Evolutionary conservation across 1,140 invertebrate genomes (phyloP).

Genomic region (Wasmannia auropunctata): DNA sequence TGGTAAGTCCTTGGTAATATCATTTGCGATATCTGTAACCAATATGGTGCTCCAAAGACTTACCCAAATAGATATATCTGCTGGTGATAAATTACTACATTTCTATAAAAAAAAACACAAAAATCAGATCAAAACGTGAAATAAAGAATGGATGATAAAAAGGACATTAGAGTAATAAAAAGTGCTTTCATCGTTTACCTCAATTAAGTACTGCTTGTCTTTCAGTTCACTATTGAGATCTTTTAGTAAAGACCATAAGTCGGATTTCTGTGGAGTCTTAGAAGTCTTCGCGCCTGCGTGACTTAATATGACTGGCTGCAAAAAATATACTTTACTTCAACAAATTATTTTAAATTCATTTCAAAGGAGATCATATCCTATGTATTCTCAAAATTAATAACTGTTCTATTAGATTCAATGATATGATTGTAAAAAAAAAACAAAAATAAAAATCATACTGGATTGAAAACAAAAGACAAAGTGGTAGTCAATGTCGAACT

Average conservation of each 20-base stretch:
- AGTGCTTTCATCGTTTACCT: constrained; percentile 69
- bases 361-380: no score
- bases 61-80: constrained; percentile 89
- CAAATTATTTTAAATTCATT: neutral
- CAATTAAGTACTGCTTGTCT: constrained; percentile 82
- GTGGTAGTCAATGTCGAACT: neutral
- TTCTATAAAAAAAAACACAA: constrained; percentile 69
- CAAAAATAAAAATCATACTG: neutral
- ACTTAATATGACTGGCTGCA: constrained; percentile 80
- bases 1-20: constrained; percentile 82
- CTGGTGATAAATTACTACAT: constrained; percentile 84
- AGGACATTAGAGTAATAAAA: constrained; percentile 32
- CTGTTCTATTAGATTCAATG: neutral
- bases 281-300: constrained; percentile 75
- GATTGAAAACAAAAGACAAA: neutral
- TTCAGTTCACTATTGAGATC: constrained; percentile 78
- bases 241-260: constrained; percentile 79
- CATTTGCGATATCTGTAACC: constrained; percentile 81
- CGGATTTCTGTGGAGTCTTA: constrained; percentile 76
- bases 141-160: constrained; percentile 75
- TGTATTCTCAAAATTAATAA: neutral
- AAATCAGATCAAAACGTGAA: constrained; percentile 76
- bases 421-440: neutral
- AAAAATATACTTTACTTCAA: constrained; percentile 45
- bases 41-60: constrained; percentile 87